Evolutionary conservation across 2,797 vertebrate species (phyloP), one percentile per base, ranked within the genome.

Genomic region (Sebastes dallii): DNA sequence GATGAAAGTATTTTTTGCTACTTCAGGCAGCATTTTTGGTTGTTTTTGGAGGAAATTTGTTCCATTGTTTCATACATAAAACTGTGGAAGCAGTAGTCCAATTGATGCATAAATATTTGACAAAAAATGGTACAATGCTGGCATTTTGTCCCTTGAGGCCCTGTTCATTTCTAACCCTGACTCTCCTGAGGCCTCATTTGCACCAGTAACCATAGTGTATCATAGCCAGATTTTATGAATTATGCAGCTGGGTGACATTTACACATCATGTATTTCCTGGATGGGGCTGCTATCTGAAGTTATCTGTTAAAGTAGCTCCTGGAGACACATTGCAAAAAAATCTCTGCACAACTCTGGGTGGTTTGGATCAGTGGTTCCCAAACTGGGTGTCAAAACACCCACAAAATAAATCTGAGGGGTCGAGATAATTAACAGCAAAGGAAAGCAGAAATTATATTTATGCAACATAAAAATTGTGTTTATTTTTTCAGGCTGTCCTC

Each of bases 201-300:
- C 52, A 66, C 6, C 32, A 61, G 18, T 11, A 16, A 25, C 34
- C 11, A 4, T 2, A 18, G 29, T 4, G 58, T 58, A 20, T 68
- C 67, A 46, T 5, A 36, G 14, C 24, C 18, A 58, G 69, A 58
- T 50, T 32, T 52, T 34, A 56, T 62, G 55, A 68, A 54, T 78
- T 14, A 64, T 55, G 39, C 22, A 77, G 69, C 66, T 66, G 20
- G 22, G 20, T 76, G 74, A 81, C 70, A 77, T 74, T 71, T 71
- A 59, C 59, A 66, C 54, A 46, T 22, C 13, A 39, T 62, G 24
- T 4, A 36, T 34, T 16, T 39, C 20, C 50, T 24, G 34, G 18
- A 25, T 46, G 16, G 18, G 10, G 8, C 10, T 30, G 9, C 27
- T 66, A 8, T 59, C 65, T 65, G 11, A 54, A 54, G 14, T 56